A percentile compares a stretch with the other conserved stretches of the same genome.
These are phyloP conservation scores for Diprion similis DNA, from an alignment of 1,140 invertebrate genomes.

Conservation along the genomic window DNA sequence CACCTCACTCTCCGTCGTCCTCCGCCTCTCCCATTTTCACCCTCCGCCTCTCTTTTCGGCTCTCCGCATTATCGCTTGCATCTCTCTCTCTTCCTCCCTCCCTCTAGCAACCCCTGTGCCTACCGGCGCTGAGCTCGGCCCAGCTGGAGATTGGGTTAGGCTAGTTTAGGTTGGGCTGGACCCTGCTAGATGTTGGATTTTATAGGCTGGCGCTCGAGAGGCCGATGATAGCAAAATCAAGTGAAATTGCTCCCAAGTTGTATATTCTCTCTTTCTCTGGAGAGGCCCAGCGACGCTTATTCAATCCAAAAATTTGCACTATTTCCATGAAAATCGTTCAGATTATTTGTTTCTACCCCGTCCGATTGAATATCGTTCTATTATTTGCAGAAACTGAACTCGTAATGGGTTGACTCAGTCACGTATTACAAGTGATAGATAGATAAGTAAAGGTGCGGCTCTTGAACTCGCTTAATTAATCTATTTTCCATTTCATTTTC, in stretches of 20 bases:
- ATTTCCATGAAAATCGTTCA: too few relatives aligned
- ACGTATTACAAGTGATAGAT: too few relatives aligned
- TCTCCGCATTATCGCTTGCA: not conserved
- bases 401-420: too few relatives aligned
- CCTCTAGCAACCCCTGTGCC: not conserved
- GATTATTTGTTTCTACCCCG: too few relatives aligned
- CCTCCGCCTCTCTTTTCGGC: too few relatives aligned
- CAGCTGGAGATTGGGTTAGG: not conserved
- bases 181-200: slow-evolving; percentile 22
- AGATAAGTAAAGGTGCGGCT: not conserved
- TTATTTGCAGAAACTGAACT: too few relatives aligned
- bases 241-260: slow-evolving; percentile 26
- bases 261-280: not conserved
- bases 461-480: not conserved
- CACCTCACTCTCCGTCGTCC: slow-evolving; percentile 13
- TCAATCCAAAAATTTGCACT: too few relatives aligned
- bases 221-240: slow-evolving; percentile 26
- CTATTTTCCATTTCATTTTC: not conserved
- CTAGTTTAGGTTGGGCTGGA: not conserved
- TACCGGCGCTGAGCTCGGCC: not conserved
- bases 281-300: not conserved
- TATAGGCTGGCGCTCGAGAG: slow-evolving; percentile 17
- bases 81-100: not conserved
- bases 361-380: too few relatives aligned
- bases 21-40: not conserved